Evolutionary conservation across 1,140 invertebrate species (phyloP).

Genomic region (Carposina sasakii): DNA sequence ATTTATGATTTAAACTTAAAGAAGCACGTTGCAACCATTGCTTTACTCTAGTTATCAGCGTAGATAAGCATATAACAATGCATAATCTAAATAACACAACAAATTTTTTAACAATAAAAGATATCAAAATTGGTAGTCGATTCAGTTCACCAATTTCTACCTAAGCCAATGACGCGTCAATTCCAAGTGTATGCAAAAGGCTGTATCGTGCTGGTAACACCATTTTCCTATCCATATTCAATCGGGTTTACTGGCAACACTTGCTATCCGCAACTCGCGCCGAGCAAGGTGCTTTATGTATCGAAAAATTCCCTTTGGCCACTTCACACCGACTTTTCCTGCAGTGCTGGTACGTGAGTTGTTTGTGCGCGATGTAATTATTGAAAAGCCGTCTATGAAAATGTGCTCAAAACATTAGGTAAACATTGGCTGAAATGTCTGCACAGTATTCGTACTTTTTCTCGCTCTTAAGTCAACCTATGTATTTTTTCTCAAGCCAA

Average conservation of each 20-base stretch:
- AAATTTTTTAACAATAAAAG: not conserved
- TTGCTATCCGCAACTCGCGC: conserved; percentile 24
- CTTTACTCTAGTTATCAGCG: no score
- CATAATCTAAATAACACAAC: not conserved
- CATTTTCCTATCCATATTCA: conserved; percentile 34
- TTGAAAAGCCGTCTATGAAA: not conserved
- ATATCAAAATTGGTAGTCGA: not conserved
- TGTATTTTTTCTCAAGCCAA: no score
- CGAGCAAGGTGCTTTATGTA: conserved; percentile 22
- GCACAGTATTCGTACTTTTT: not conserved
- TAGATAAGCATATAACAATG: not conserved
- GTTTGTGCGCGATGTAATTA: not conserved
- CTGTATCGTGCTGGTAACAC: conserved; percentile 19
- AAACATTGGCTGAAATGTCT: not conserved
- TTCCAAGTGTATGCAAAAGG: conserved; percentile 5
- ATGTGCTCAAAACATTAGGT: not conserved
- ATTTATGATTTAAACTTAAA: no score
- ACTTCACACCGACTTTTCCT: conserved; percentile 13
- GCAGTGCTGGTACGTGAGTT: conserved; percentile 8
- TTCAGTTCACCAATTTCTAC: not conserved
- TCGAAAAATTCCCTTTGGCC: conserved; percentile 22
- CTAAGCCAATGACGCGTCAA: not conserved
- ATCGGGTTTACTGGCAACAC: conserved; percentile 35
- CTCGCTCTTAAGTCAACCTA: no score
- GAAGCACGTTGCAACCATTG: no score